Evolutionary conservation across 2,888 invertebrate genomes (phyloP), one percentile per base, ranked within the genome.

Genomic region (Hofmannophila pseudospretella): DNA sequence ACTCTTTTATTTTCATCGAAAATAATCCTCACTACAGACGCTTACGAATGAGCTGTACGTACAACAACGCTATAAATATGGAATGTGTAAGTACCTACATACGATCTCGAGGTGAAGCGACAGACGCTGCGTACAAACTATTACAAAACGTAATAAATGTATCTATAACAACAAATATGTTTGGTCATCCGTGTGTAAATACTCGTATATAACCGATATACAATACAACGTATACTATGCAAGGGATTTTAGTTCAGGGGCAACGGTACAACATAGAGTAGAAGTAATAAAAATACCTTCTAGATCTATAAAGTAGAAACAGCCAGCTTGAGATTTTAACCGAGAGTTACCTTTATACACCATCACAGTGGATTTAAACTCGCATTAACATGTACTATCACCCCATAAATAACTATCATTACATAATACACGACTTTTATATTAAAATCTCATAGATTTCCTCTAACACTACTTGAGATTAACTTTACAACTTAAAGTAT

Each of bases 11-110:
- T 73, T 67, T 58, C 52, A 62, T 60, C 53, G 48, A 60, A 63
- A 67, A 58, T 61, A 54, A 59, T 63, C 54, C 56, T 64, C 59
- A 57, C 63, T 72, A 72, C 66, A 62, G 53, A 64, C 53, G 54
- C 51, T 46, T 43, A 59, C 58, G 64, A 66, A 67, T 60, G 69
- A 69, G 60, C 67, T 64, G 52, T 61, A 49, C 49, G 52, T 61
- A 49, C 49, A 52, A 54, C 46, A 51, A 51, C 35, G 45, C 51
- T 43, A 44, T 51, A 49, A 50, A 59, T 51, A 55, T 67, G 76
- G 76, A 75, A 78, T 76, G 74, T 71, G 59, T 68, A 68, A 73
- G 66, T 71, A 74, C 68, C 55, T 57, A 59, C 45, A 49, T 44
- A 62, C 57, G 56, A 2, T 50, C 49, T 39, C 27, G 28, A 41